phyloP scores from a whole-genome alignment of 1,140 invertebrate genomes.

The Mizuhopecten yessoensis region DNA sequence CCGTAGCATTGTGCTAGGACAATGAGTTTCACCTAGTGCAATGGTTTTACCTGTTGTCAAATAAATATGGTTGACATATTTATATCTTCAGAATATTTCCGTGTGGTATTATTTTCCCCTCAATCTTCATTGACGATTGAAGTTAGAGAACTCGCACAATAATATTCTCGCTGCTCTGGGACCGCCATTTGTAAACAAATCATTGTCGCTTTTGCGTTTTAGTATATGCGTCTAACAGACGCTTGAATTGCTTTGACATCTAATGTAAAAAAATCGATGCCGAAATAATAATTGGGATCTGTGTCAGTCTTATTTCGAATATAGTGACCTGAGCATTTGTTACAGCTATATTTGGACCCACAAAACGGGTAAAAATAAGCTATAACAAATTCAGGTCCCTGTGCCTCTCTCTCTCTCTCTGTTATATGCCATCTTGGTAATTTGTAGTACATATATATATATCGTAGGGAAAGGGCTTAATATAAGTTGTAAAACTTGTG shows the following conservation, averaged over 20 bases:
- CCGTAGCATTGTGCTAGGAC: not conserved
- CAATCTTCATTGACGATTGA: not conserved
- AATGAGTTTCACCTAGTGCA: not conserved
- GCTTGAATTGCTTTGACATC: not conserved
- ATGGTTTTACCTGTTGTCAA: not conserved
- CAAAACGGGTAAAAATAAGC: too few relatives aligned
- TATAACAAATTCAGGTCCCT: too few relatives aligned
- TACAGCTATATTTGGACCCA: too few relatives aligned
- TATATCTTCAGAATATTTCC: not conserved
- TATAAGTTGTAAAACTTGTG: too few relatives aligned
- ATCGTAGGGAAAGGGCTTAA: too few relatives aligned
- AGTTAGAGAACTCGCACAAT: not conserved
- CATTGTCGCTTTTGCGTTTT: not conserved
- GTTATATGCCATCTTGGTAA: too few relatives aligned
- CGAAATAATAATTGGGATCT: too few relatives aligned
- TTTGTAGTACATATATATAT: too few relatives aligned
- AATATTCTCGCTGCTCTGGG: not conserved
- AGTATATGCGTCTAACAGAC: not conserved
- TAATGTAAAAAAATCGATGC: too few relatives aligned
- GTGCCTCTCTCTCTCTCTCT: too few relatives aligned
- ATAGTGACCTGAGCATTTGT: too few relatives aligned
- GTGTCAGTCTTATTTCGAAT: too few relatives aligned
- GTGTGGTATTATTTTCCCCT: not conserved
- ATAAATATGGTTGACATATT: not conserved
- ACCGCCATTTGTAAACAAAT: conserved; percentile 38